These are phyloP conservation scores for Tetragonula carbonaria DNA, from an alignment of 2,888 invertebrate genomes.

Conservation along the genomic window DNA sequence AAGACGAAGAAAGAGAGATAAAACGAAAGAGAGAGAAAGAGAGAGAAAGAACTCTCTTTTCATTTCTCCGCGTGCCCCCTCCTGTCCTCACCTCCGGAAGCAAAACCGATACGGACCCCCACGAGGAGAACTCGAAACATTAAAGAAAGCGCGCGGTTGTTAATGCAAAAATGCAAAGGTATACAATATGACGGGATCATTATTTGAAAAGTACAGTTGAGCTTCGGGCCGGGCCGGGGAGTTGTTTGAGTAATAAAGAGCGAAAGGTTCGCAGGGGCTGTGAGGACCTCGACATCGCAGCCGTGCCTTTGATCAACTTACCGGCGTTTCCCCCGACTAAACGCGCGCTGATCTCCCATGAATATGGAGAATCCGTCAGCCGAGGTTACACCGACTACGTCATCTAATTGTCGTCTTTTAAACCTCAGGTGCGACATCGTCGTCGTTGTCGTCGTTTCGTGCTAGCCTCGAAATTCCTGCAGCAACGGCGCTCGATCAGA, in stretches of 20 bases:
- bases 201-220: slow-evolving; percentile 81
- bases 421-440: slow-evolving; percentile 63
- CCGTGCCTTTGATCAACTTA: slow-evolving; percentile 81
- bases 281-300: slow-evolving; percentile 76
- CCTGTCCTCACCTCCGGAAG: slow-evolving; percentile 40
- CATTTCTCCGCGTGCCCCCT: slow-evolving; percentile 16
- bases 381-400: slow-evolving; percentile 65
- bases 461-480: not conserved
- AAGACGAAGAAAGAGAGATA: not conserved
- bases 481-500: not conserved
- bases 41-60: slow-evolving; percentile 14
- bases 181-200: slow-evolving; percentile 80
- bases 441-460: not conserved
- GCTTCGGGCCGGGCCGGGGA: slow-evolving; percentile 66
- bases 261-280: slow-evolving; percentile 75
- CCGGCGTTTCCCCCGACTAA: slow-evolving; percentile 79
- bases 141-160: slow-evolving; percentile 74
- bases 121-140: slow-evolving; percentile 62
- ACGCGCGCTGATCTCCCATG: slow-evolving; percentile 80
- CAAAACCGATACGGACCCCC: slow-evolving; percentile 39
- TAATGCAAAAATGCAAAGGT: slow-evolving; percentile 81
- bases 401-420: slow-evolving; percentile 79
- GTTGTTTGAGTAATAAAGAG: slow-evolving; percentile 77
- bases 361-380: slow-evolving; percentile 76
- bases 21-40: not conserved